phyloP scores from a whole-genome alignment of 2,113 vertebrate species.

The Cygnus atratus region DNA sequence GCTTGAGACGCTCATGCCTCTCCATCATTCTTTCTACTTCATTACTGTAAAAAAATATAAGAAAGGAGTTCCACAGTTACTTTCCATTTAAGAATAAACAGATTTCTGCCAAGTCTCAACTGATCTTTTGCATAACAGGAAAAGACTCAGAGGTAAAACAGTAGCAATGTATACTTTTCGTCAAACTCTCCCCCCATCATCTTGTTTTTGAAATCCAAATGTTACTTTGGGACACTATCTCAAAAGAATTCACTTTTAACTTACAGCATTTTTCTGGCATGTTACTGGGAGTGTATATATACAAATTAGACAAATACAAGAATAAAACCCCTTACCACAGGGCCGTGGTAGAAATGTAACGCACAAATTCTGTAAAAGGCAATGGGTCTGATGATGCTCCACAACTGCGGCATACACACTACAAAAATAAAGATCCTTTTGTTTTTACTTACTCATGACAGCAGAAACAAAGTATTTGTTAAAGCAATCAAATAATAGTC shows the following conservation, averaged over 20 bases:
- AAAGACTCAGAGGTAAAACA: not conserved
- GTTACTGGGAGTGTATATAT: not conserved
- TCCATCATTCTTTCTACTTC: conserved; percentile 88
- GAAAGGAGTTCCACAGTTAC: not conserved
- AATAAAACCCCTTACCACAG: conserved; percentile 85
- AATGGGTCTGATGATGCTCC: conserved; percentile 96
- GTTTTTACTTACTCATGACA: not conserved
- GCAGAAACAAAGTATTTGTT: not conserved
- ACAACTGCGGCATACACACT: conserved; percentile 96
- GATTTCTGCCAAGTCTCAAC: not conserved
- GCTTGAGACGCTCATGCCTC: conserved; percentile 84
- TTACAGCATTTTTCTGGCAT: not conserved
- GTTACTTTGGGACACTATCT: not conserved
- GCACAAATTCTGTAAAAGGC: conserved; percentile 95
- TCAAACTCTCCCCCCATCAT: not conserved
- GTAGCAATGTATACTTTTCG: not conserved
- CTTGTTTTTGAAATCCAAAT: not conserved
- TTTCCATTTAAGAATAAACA: not conserved
- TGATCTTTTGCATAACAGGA: not conserved
- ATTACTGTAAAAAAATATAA: conserved; percentile 76
- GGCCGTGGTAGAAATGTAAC: conserved; percentile 96
- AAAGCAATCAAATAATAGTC: not conserved
- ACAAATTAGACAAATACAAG: not conserved
- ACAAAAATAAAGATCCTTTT: not conserved
- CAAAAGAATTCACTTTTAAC: not conserved